Base-by-base conservation (phyloP, 1,140 invertebrate species). In the Ylistrum balloti region DNA sequence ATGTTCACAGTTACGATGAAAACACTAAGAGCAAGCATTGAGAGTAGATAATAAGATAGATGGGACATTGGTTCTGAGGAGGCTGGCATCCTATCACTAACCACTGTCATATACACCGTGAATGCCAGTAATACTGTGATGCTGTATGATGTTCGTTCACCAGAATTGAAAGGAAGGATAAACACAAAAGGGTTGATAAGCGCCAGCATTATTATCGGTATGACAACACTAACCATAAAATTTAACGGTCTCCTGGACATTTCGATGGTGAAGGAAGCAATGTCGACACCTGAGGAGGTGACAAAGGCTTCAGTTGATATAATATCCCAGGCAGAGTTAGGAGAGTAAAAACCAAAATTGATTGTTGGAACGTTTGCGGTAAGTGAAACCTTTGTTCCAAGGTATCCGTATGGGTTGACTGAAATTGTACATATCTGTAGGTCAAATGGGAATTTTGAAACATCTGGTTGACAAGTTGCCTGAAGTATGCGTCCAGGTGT, bases 121-220 rank as follows among this genome's bases (percentile, higher is more conserved):
- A 94, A 91, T 15, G 94, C 91, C 7, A 94, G 89, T 32, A 94
- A 92, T 11, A 94, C 93, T 2, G 93, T 94, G n/a, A 94, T 91
- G 22, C 91, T 91, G 33, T 94, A 92, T 0, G 90, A 93, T 2
- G 94, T 90, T 87, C 94, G 94, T 45, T 94, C 94, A 10, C 93
- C 94, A 34, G 56, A 90, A 33, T 93, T 92, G 86, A 91, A 91
- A 2, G 94, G 94, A 15, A 94, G 38, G 34, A 91, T 74, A 87
- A 94, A 94, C 5, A 89, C 92, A 15, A 94, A 92, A 22, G 93
- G 88, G 17, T 92, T 94, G 22, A 94, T 86, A 11, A 93, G 35
- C 48, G 91, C 93, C 45, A 94, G 56, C 3, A 94, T 33, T 22
- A 94, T 86, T 2, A 92, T 92, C 9, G 94, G 94, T 0, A 92